These are phyloP conservation scores for Brachionus koreanus DNA, from an alignment of 1,140 invertebrate species.

Conservation along the genomic window DNA sequence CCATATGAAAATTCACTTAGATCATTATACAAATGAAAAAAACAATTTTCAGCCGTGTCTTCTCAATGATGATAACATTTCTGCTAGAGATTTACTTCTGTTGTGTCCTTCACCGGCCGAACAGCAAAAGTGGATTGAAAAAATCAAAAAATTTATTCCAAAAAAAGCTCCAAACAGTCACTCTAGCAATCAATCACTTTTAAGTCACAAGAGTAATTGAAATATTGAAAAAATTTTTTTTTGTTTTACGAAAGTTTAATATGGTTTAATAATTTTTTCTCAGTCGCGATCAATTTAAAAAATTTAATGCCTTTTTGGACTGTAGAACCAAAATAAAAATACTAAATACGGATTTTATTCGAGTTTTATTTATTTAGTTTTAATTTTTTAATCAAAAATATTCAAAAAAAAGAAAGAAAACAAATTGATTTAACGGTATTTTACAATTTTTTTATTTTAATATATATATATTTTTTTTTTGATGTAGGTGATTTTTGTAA, in stretches of 20 bases:
- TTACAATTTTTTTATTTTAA: neutral
- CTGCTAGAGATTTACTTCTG: constrained; percentile 83
- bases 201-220: constrained; percentile 28
- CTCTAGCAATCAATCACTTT: constrained; percentile 5
- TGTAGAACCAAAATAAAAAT: neutral
- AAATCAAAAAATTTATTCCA: constrained; percentile 77
- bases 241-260: neutral
- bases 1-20: constrained; percentile 89
- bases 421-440: neutral
- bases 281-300: neutral
- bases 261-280: neutral
- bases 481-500: neutral
- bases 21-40: constrained; percentile 67
- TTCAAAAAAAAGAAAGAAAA: neutral
- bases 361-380: neutral
- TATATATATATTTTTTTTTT: neutral
- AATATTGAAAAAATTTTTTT: neutral
- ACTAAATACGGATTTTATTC: neutral
- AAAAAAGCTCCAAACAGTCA: constrained; percentile 24
- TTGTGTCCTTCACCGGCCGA: constrained; percentile 77
- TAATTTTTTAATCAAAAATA: neutral
- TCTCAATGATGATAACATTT: constrained; percentile 67
- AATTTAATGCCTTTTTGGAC: neutral
- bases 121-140: constrained; percentile 84
- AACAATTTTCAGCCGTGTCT: constrained; percentile 39